phyloP scores from a whole-genome alignment of 2,888 invertebrate genomes.

The Drosophila recens region DNA sequence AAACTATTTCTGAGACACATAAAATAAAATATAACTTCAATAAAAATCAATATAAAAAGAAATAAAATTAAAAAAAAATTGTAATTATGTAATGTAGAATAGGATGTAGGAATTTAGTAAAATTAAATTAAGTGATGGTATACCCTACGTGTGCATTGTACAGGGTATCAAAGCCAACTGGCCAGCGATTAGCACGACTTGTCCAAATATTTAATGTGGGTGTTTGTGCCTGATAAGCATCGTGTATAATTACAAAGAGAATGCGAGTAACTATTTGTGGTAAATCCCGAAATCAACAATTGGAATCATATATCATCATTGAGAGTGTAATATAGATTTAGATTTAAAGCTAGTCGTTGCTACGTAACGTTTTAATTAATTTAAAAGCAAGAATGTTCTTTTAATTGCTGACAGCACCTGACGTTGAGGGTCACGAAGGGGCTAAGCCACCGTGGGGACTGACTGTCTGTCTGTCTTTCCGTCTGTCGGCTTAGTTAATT shows the following conservation, averaged over 20 bases:
- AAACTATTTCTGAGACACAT: no score
- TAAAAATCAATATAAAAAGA: no score
- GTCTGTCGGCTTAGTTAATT: conserved; percentile 18
- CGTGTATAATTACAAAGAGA: conserved; percentile 3
- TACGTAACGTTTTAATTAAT: conserved; percentile 55
- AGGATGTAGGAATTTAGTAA: no score
- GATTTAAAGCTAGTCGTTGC: neutral
- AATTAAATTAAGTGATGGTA: neutral
- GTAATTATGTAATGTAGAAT: no score
- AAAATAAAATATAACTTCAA: no score
- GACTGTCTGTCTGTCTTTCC: neutral
- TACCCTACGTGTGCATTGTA: neutral
- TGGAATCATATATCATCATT: conserved; percentile 4
- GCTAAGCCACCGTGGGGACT: conserved; percentile 47
- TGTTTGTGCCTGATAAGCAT: conserved; percentile 38
- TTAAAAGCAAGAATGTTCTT: conserved; percentile 52
- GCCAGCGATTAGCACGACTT: conserved; percentile 17
- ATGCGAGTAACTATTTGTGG: conserved; percentile 3
- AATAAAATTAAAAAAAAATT: no score
- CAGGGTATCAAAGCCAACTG: conserved; percentile 19
- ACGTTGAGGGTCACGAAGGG: conserved; percentile 23
- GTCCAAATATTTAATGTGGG: conserved; percentile 38
- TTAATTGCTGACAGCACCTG: conserved; percentile 57
- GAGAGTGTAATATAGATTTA: conserved; percentile 8
- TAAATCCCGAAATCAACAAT: conserved; percentile 18